These are phyloP conservation scores for Tethea ocularis DNA, from an alignment of 2,888 invertebrate genomes.

Conservation along the genomic window DNA sequence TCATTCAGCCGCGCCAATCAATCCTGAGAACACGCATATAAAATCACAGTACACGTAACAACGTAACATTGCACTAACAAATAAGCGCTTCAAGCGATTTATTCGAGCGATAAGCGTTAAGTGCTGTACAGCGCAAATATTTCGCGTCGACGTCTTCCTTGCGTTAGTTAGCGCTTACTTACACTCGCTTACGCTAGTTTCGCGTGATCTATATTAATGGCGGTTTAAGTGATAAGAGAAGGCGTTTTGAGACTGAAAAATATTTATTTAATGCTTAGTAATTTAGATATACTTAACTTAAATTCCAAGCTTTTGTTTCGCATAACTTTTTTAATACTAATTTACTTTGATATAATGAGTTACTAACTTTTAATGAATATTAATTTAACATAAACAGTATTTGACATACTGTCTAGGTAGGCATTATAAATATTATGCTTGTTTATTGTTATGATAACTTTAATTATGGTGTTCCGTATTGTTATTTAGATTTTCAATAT, in stretches of 20 bases:
- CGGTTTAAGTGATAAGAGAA: conserved; percentile 10
- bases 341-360: too few species aligned
- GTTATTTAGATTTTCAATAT: too few species aligned
- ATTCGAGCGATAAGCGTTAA: conserved; percentile 61
- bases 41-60: conserved; percentile 31
- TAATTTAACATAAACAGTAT: too few species aligned
- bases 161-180: conserved; percentile 75
- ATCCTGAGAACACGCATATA: conserved; percentile 38
- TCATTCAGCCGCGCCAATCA: conserved; percentile 31
- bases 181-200: conserved; percentile 44
- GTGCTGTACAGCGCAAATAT: conserved; percentile 71
- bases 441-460: too few species aligned
- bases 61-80: conserved; percentile 39
- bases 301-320: too few species aligned
- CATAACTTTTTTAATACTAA: too few species aligned
- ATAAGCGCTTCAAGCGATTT: conserved; percentile 57
- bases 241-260: neutral
- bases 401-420: too few species aligned
- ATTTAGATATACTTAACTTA: too few species aligned
- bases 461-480: too few species aligned
- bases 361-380: too few species aligned
- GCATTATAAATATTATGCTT: too few species aligned
- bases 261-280: too few species aligned
- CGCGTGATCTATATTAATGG: conserved; percentile 43
- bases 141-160: conserved; percentile 63